phyloP scores from a whole-genome alignment of 2,113 vertebrate genomes.

The Aspiorhynchus laticeps region DNA sequence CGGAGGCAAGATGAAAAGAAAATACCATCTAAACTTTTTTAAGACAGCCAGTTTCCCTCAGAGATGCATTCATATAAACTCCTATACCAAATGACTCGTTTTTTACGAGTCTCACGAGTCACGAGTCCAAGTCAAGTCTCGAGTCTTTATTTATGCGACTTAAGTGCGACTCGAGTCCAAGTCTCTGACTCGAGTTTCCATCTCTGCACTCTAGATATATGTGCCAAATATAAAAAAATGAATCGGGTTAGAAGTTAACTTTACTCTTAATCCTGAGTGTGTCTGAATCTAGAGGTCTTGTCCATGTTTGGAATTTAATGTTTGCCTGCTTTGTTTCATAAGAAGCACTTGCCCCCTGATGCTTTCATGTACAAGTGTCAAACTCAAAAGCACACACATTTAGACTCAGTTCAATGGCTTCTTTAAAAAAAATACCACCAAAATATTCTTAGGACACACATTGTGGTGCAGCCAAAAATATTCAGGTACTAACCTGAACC shows the following conservation, averaged over 20 bases:
- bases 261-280: background rate
- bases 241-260: background rate
- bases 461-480: background rate
- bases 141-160: too few species aligned
- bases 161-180: too few species aligned
- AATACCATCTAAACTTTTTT: too few species aligned
- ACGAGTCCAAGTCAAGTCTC: too few species aligned
- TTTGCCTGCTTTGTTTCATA: too few species aligned
- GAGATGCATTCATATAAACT: too few species aligned
- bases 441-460: background rate
- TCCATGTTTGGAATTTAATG: background rate
- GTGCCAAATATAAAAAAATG: background rate
- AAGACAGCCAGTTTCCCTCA: too few species aligned
- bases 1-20: too few species aligned
- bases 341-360: background rate
- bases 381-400: background rate
- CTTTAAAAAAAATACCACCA: background rate
- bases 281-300: background rate
- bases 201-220: background rate
- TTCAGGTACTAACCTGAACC: background rate
- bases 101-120: too few species aligned
- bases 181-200: too few species aligned
- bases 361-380: background rate
- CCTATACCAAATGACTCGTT: too few species aligned
- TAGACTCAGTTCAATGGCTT: background rate